Percentiles rank a stretch among this genome's conserved stretches.
Conservation (phyloP, 2,113 vertebrate species). For the Mus pahari region DNA sequence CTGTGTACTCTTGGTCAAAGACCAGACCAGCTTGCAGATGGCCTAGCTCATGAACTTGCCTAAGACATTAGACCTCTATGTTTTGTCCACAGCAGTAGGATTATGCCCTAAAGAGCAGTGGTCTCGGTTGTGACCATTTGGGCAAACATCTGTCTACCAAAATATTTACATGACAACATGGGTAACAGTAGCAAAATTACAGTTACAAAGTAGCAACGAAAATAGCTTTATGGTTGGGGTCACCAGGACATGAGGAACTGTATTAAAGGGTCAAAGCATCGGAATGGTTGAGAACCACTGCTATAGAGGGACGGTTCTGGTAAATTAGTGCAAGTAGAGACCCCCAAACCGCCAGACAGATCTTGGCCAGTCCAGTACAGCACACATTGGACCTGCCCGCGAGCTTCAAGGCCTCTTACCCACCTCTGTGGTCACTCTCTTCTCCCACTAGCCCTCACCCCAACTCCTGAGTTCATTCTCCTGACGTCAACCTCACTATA, state of each 20-base stretch:
- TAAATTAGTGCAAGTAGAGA: neutral
- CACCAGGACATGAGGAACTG: neutral
- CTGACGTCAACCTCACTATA: neutral
- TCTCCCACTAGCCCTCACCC: neutral
- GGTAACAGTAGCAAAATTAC: neutral
- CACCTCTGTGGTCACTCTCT: neutral
- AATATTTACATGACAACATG: neutral
- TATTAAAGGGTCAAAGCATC: neutral
- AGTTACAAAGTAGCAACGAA: neutral
- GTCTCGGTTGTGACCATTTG: neutral
- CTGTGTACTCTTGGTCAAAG: neutral
- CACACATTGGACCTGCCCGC: neutral
- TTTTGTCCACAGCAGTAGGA: neutral
- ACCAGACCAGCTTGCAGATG: neutral
- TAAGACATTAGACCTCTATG: neutral
- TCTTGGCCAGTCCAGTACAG: neutral
- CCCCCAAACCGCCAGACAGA: neutral
- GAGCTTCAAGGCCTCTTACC: neutral
- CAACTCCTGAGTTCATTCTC: neutral
- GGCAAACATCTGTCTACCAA: neutral
- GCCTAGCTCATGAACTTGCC: neutral
- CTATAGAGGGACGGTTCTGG: neutral
- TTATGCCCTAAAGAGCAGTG: neutral
- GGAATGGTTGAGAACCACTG: neutral
- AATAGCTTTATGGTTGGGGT: neutral